Evolutionary conservation across 2,797 vertebrate genomes (phyloP).

Genomic region (Xenentodon cancila): DNA sequence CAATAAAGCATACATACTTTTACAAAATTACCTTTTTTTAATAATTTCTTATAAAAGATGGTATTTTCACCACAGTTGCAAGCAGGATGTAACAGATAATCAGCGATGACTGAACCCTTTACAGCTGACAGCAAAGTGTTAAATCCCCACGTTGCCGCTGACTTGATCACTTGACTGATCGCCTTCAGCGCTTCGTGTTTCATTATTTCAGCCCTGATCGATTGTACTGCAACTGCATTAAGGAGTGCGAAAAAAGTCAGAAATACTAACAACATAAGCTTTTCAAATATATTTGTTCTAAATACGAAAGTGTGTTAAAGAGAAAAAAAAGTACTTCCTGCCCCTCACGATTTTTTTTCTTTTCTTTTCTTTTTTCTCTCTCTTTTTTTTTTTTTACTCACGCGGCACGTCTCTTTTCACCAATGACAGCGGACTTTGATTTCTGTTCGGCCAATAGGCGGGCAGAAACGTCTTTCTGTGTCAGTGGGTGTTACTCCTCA

Average conservation of each 20-base stretch:
- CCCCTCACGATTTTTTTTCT: slow-evolving; percentile 36
- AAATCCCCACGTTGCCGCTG: too few relatives aligned
- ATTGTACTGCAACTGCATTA: too few relatives aligned
- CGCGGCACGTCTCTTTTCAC: slow-evolving; percentile 25
- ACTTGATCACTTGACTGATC: background rate
- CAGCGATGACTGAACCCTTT: too few relatives aligned
- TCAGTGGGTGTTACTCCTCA: slow-evolving; percentile 60
- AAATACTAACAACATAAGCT: background rate
- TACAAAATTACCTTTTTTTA: too few relatives aligned
- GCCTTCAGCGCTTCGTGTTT: background rate
- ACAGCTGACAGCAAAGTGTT: too few relatives aligned
- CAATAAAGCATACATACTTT: too few relatives aligned
- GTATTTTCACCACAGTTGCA: too few relatives aligned
- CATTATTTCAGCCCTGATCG: too few relatives aligned
- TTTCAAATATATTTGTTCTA: background rate
- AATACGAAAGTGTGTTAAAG: background rate
- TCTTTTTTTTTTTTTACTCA: background rate
- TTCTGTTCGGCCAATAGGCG: slow-evolving; percentile 69
- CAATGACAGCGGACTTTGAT: slow-evolving; percentile 59
- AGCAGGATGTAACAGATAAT: slow-evolving; percentile 3
- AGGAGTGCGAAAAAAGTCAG: too few relatives aligned
- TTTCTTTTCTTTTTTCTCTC: too few relatives aligned
- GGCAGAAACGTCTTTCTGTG: slow-evolving; percentile 9
- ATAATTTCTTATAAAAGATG: too few relatives aligned
- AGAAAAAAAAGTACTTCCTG: slow-evolving; percentile 57